Base-by-base conservation (phyloP, 2,113 vertebrate genomes). In the Limanda limanda region DNA sequence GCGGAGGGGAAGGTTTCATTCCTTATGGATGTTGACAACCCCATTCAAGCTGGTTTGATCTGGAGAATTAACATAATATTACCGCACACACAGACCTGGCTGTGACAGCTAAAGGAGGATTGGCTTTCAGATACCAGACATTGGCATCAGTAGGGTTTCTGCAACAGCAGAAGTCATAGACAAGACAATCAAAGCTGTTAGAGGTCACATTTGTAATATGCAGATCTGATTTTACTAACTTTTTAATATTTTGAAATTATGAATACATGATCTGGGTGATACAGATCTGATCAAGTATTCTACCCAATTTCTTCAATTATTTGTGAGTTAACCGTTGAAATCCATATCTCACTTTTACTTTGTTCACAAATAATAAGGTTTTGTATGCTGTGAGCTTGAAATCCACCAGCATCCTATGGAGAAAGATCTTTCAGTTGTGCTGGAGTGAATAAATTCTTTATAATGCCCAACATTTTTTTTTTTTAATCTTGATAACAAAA, bases 21-120 rank as follows among this genome's bases (percentile, higher is more conserved):
- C 76, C 74, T 86, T 79, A 87, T 91, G 67, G 77, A 86, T 88
- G 90, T 80, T 90, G 91, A 90, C 89, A 90, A 79, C 79, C 79
- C 79, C 76, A 88, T 87, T 92, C 87, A 80, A 75, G 75, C 63
- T 23, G 63, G 87, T 86, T 89, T 91, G 86, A 91, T 93, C 85
- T 86, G 75, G 67, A 70, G 88, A 91, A 92, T 93, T 91, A 92
- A 84, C 88, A 90, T 90, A 86, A 86, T 89, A 84, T 91, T 83
- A 91, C 83, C 20, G 55, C 58, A 71, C 60, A 72, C 40, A 68
- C 59, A 66, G 64, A 85, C 77, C 71, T 63, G 69, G 48, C 65
- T 60, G 77, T 84, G 87, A 89, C 85, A 88, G 81, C 66, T 23
- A 7, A 56, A 78, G 78, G 85, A 57, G 55, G 80, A 87, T 82